These are phyloP conservation scores for Cephalopachus bancanus DNA, from an alignment of 2,797 vertebrate species.

Conservation along the genomic window DNA sequence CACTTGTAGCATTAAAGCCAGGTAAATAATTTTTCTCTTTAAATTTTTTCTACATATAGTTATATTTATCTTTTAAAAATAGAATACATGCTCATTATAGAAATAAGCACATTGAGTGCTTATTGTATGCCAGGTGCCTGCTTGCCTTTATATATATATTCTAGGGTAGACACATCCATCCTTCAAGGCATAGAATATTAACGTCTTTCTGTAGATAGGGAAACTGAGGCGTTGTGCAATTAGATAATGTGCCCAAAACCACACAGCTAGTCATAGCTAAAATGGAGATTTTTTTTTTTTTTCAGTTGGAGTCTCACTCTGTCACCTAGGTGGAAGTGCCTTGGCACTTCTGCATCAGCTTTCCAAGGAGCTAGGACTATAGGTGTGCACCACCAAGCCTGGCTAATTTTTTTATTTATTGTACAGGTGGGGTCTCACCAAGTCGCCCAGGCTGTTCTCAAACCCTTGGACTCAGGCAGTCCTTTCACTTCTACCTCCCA, in stretches of 20 bases:
- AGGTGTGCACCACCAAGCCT: too few species aligned
- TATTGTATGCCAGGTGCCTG: background rate
- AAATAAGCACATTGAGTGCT: background rate
- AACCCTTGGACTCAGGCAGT: too few species aligned
- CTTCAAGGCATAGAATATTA: background rate
- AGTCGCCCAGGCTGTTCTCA: too few species aligned
- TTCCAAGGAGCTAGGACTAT: too few species aligned
- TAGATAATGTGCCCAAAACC: background rate
- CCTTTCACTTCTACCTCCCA: too few species aligned
- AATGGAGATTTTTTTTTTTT: background rate
- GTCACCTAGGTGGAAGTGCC: too few species aligned
- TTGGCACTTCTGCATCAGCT: too few species aligned
- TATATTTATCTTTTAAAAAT: slow-evolving; percentile 22
- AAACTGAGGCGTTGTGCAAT: background rate
- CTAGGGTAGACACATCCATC: background rate
- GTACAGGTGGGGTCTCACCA: too few species aligned
- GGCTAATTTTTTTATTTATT: too few species aligned
- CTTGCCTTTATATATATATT: background rate
- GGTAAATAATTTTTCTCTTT: slow-evolving; percentile 43
- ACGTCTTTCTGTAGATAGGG: background rate
- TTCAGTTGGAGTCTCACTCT: too few species aligned
- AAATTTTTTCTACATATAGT: background rate
- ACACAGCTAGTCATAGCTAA: background rate
- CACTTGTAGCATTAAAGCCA: slow-evolving; percentile 17
- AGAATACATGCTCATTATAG: background rate